phyloP scores from a whole-genome alignment of 2,797 vertebrate species.

The Melanotaenia nigrans region DNA sequence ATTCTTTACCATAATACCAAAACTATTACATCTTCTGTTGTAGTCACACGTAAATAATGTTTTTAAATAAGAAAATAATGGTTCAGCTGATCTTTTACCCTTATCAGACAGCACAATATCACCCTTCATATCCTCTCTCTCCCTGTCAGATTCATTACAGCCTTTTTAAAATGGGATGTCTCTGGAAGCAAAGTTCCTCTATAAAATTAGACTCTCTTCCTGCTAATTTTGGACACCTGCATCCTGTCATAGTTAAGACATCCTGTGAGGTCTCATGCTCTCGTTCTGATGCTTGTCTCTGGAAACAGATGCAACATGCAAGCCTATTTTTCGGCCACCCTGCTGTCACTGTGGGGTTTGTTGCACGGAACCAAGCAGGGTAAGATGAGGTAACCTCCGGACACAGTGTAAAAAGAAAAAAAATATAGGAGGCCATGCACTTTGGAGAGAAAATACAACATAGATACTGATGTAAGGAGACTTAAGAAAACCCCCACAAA shows the following conservation, averaged over 20 bases:
- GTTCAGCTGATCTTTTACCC: neutral
- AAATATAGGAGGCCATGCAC: neutral
- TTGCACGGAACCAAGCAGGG: conserved; percentile 8
- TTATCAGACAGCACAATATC: neutral
- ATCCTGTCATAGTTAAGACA: conserved; percentile 76
- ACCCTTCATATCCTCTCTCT: conserved; percentile 8
- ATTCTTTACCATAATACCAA: neutral
- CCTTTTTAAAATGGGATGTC: conserved; percentile 24
- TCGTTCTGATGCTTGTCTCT: conserved; percentile 50
- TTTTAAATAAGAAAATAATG: neutral
- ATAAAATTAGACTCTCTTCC: conserved; percentile 74
- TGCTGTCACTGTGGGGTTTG: conserved; percentile 34
- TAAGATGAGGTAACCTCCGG: conserved; percentile 33
- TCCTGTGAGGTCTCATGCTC: conserved; percentile 66
- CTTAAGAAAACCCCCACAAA: neutral
- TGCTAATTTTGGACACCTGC: conserved; percentile 75
- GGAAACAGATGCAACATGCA: conserved; percentile 58
- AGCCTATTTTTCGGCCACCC: conserved; percentile 27
- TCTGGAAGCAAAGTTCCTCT: conserved; percentile 49
- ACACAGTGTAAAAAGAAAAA: neutral
- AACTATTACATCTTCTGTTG: neutral
- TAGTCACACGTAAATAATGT: neutral
- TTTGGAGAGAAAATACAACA: neutral
- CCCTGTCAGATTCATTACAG: neutral
- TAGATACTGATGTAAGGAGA: neutral